These are phyloP conservation scores for Eupithecia centaureata DNA, from an alignment of 2,888 invertebrate species.

Conservation along the genomic window DNA sequence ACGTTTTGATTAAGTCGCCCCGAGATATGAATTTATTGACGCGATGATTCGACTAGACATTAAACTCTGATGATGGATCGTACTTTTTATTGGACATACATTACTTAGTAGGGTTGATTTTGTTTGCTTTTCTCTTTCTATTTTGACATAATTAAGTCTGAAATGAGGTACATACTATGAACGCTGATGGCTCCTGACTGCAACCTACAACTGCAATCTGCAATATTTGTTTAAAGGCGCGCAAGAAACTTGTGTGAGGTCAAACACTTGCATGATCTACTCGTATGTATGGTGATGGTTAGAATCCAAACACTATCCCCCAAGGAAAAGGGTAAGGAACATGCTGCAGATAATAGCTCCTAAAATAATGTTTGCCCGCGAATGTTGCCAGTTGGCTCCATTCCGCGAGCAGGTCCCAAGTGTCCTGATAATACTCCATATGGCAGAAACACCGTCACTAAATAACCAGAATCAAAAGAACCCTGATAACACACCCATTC, in stretches of 20 bases:
- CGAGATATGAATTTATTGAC: conserved; percentile 74
- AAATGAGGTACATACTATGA: no score
- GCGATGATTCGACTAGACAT: conserved; percentile 58
- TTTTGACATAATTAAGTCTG: neutral
- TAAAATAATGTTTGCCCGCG: conserved; percentile 61
- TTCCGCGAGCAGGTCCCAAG: conserved; percentile 74
- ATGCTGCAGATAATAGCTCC: conserved; percentile 43
- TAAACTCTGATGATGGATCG: conserved; percentile 58
- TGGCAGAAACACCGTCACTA: conserved; percentile 74
- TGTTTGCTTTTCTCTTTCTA: conserved; percentile 21
- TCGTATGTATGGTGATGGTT: neutral
- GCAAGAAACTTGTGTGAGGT: neutral
- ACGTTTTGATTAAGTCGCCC: conserved; percentile 78
- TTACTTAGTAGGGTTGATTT: conserved; percentile 35
- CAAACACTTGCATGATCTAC: neutral
- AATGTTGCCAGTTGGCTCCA: conserved; percentile 79
- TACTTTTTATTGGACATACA: conserved; percentile 52
- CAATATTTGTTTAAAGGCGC: no score
- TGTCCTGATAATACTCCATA: conserved; percentile 82
- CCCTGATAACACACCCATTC: conserved; percentile 42
- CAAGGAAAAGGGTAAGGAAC: conserved; percentile 39
- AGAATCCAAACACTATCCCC: conserved; percentile 23
- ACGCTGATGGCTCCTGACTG: no score
- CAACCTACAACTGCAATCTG: no score
- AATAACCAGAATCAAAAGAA: conserved; percentile 62